Conservation (phyloP, 2,888 invertebrate genomes). For the Ennomos fuscantarius region DNA sequence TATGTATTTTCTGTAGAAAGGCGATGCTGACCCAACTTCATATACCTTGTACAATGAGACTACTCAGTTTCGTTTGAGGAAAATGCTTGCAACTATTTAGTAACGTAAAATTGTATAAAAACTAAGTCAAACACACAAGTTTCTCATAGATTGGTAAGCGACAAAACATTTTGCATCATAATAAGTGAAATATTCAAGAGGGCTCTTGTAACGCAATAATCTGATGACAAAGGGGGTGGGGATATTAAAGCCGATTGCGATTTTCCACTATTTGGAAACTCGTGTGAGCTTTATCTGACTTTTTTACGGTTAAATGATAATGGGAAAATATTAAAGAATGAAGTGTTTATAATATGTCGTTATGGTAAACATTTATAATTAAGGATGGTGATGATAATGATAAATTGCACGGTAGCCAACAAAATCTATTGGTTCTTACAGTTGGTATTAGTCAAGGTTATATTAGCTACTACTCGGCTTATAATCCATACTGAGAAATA, state of each 20-base stretch:
- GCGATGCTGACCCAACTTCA: too few relatives aligned
- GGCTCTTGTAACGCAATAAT: slow-evolving; percentile 33
- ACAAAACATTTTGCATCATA: slow-evolving; percentile 6
- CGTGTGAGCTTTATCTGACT: slow-evolving; percentile 14
- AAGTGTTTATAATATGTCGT: background rate
- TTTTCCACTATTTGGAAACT: slow-evolving; percentile 29
- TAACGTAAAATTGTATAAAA: background rate
- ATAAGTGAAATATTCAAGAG: slow-evolving; percentile 30
- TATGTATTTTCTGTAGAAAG: too few relatives aligned
- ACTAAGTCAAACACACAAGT: background rate
- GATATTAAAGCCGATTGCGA: slow-evolving; percentile 2
- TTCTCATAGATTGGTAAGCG: slow-evolving; percentile 7
- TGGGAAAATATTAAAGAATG: background rate
- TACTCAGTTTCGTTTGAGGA: too few relatives aligned
- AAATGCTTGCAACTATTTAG: too few relatives aligned
- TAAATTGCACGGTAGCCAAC: too few relatives aligned
- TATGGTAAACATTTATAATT: background rate
- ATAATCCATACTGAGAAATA: too few relatives aligned
- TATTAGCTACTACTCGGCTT: too few relatives aligned
- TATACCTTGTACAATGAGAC: too few relatives aligned
- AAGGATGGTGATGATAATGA: too few relatives aligned
- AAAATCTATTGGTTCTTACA: too few relatives aligned
- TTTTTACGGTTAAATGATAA: background rate
- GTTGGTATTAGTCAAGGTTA: too few relatives aligned
- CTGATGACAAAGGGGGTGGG: slow-evolving; percentile 32